These are phyloP conservation scores for Morpho achilles DNA, from an alignment of 2,888 invertebrate genomes.

Conservation along the genomic window DNA sequence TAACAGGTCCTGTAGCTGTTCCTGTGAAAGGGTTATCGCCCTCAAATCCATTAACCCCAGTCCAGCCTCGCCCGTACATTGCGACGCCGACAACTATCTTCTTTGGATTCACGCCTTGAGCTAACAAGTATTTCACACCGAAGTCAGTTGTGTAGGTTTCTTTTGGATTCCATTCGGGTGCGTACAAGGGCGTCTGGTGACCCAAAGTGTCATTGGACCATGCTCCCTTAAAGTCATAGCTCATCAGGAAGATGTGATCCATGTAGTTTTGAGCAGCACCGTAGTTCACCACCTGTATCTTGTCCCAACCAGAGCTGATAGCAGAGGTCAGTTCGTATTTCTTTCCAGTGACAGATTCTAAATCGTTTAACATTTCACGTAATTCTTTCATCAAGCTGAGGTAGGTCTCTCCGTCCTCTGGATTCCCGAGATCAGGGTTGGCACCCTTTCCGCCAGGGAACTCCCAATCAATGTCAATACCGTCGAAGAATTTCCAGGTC, in stretches of 20 bases:
- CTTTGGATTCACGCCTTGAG: slow-evolving; percentile 68
- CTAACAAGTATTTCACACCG: slow-evolving; percentile 62
- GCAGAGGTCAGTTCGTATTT: slow-evolving; percentile 72
- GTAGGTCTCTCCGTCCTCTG: slow-evolving; percentile 63
- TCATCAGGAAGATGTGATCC: slow-evolving; percentile 75
- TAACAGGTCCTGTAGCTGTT: slow-evolving; percentile 63
- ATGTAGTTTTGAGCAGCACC: slow-evolving; percentile 67
- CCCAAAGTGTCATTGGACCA: slow-evolving; percentile 72
- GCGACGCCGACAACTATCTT: slow-evolving; percentile 71
- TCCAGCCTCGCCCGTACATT: slow-evolving; percentile 74
- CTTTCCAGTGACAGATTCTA: slow-evolving; percentile 60
- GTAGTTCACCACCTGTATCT: slow-evolving; percentile 72
- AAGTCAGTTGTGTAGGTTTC: slow-evolving; percentile 74
- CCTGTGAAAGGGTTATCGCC: slow-evolving; percentile 67
- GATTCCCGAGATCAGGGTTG: slow-evolving; percentile 64
- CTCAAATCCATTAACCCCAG: slow-evolving; percentile 55
- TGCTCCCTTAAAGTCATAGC: slow-evolving; percentile 72
- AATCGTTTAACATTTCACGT: slow-evolving; percentile 63
- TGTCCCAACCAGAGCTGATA: slow-evolving; percentile 75
- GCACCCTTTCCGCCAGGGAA: slow-evolving; percentile 75
- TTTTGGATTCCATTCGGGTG: slow-evolving; percentile 64
- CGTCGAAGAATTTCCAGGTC: slow-evolving; percentile 75
- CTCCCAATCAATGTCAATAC: slow-evolving; percentile 74
- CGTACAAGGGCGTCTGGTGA: slow-evolving; percentile 64
- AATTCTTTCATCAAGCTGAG: slow-evolving; percentile 65